Evolutionary conservation across 1,140 invertebrate species (phyloP).

Genomic region (Panagrolaimus sp.): DNA sequence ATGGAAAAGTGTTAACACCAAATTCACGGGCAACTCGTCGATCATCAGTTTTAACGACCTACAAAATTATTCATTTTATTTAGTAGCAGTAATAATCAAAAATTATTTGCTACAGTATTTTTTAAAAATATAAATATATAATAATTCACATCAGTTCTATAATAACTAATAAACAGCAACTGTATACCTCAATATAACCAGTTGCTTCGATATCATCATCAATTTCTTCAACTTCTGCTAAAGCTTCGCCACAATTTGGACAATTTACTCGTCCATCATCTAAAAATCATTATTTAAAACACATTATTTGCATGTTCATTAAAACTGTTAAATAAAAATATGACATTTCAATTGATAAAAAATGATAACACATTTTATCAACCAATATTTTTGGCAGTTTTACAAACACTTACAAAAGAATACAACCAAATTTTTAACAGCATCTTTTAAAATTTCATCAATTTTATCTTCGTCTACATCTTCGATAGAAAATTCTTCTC

Average conservation of each 20-base stretch:
- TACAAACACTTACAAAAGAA: conserved; percentile 52
- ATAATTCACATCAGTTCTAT: no score
- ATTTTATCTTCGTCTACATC: conserved; percentile 58
- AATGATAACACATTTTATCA: background rate
- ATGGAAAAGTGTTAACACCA: conserved; percentile 53
- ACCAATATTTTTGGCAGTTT: background rate
- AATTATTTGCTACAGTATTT: no score
- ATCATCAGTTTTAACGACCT: conserved; percentile 58
- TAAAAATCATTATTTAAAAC: conserved; percentile 23
- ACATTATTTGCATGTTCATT: no score
- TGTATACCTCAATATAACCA: conserved; percentile 51
- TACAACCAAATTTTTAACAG: conserved; percentile 55
- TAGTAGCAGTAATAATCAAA: no score
- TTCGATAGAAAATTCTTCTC: conserved; percentile 52
- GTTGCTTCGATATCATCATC: conserved; percentile 58
- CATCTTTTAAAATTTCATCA: conserved; percentile 54
- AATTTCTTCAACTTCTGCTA: conserved; percentile 56
- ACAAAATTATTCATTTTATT: background rate
- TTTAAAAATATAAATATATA: no score
- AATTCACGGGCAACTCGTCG: conserved; percentile 53
- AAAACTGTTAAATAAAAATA: no score
- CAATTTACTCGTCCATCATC: conserved; percentile 56
- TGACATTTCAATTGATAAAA: background rate
- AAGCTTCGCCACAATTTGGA: conserved; percentile 49
- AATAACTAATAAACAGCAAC: no score